Conservation (phyloP, 2,797 vertebrate species). For the Chrysocyon brachyurus region DNA sequence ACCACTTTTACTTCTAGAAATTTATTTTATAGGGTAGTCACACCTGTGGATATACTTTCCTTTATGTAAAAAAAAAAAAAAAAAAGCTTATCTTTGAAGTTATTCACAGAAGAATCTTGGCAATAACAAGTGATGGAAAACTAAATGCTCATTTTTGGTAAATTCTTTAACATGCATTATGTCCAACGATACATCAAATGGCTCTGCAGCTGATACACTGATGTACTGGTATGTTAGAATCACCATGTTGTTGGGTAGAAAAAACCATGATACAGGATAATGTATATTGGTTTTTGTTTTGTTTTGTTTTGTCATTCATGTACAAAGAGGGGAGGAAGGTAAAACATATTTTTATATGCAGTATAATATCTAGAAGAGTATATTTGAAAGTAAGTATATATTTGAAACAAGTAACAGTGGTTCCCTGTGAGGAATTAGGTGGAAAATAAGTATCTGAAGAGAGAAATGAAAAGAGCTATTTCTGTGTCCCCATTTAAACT, state of each 20-base stretch:
- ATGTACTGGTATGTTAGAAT: background rate
- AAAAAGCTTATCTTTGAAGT: background rate
- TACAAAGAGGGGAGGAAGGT: background rate
- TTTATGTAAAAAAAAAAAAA: background rate
- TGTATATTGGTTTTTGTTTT: no score
- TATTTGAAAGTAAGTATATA: background rate
- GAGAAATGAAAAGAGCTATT: background rate
- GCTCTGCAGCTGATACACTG: background rate
- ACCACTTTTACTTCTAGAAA: background rate
- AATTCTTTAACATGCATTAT: background rate
- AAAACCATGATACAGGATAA: background rate
- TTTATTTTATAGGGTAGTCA: background rate
- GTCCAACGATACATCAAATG: constrained; percentile 29
- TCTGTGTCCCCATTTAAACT: background rate
- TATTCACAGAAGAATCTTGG: background rate
- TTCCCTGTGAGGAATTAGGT: background rate
- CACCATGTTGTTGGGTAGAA: background rate
- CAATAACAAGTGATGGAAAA: background rate
- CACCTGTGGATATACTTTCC: background rate
- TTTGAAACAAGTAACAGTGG: background rate
- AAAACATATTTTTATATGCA: background rate
- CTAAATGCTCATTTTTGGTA: background rate
- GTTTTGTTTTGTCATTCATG: background rate
- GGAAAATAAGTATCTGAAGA: background rate
- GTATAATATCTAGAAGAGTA: background rate